Conservation (phyloP, 2,888 invertebrate genomes). For the Drosophila gaucha region DNA sequence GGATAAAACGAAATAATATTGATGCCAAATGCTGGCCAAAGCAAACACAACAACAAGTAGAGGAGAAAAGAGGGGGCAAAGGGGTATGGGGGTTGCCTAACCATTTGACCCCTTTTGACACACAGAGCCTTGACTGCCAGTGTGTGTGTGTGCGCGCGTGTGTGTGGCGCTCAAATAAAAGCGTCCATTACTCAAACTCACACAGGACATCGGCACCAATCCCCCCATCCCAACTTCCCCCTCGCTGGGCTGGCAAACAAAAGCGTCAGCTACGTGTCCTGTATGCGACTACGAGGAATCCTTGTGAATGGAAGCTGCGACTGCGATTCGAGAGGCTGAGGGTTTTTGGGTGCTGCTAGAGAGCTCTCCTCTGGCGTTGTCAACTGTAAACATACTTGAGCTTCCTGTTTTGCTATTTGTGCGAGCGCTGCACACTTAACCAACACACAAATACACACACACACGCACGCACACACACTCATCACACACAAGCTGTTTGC, state of each 20-base stretch:
- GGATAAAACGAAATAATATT: conserved; percentile 55
- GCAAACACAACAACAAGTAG: conserved; percentile 49
- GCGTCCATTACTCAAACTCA: conserved; percentile 78
- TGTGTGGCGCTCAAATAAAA: conserved; percentile 75
- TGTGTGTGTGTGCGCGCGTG: conserved; percentile 14
- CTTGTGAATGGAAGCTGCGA: conserved; percentile 9
- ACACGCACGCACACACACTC: neutral
- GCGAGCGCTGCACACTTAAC: conserved; percentile 53
- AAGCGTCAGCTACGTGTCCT: conserved; percentile 56
- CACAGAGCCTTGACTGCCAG: conserved; percentile 50
- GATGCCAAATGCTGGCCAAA: conserved; percentile 55
- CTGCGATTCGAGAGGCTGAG: conserved; percentile 25
- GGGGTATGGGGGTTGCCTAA: conserved; percentile 11
- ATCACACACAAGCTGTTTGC: conserved; percentile 44
- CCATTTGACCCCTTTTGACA: conserved; percentile 82
- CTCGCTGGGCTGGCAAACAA: conserved; percentile 54
- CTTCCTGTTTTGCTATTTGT: conserved; percentile 79
- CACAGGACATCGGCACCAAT: conserved; percentile 24
- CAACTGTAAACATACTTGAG: conserved; percentile 80
- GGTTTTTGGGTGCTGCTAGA: neutral
- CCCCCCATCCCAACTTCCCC: neutral
- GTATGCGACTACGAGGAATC: conserved; percentile 30
- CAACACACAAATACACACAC: conserved; percentile 35
- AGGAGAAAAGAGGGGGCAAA: conserved; percentile 25
- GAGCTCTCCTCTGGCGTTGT: conserved; percentile 66